Evolutionary conservation across 2,113 vertebrate species (phyloP).

Genomic region (Chaetops frenatus): DNA sequence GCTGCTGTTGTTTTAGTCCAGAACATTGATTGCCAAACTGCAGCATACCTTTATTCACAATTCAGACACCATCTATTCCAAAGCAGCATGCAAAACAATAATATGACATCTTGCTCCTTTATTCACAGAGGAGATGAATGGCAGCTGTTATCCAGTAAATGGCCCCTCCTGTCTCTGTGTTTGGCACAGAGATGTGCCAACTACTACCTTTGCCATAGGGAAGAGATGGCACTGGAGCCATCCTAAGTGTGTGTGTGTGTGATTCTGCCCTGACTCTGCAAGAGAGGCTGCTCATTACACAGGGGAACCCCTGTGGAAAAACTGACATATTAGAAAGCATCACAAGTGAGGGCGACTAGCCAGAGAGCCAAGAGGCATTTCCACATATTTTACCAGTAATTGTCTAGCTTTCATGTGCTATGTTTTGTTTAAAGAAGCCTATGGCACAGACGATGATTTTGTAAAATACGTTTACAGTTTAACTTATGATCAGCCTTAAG

Average conservation of each 20-base stretch:
- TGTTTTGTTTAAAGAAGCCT: neutral
- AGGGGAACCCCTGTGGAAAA: neutral
- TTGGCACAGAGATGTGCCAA: neutral
- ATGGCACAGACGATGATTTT: neutral
- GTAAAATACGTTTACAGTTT: neutral
- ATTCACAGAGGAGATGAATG: neutral
- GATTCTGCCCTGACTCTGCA: neutral
- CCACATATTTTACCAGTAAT: neutral
- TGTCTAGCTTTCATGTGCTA: neutral
- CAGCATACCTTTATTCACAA: neutral
- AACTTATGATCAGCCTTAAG: neutral
- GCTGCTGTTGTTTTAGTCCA: neutral
- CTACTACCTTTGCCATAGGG: neutral
- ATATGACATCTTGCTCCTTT: neutral
- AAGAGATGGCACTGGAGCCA: neutral
- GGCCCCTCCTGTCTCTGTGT: neutral
- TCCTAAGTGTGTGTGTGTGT: neutral
- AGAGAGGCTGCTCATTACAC: neutral
- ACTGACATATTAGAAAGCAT: neutral
- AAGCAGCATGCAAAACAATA: neutral
- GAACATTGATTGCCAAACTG: neutral
- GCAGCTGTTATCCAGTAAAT: neutral
- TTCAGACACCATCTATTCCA: neutral
- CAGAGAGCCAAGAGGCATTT: neutral
- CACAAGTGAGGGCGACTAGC: neutral